Evolutionary conservation across 2,113 vertebrate genomes (phyloP).

Genomic region (Eublepharis macularius): DNA sequence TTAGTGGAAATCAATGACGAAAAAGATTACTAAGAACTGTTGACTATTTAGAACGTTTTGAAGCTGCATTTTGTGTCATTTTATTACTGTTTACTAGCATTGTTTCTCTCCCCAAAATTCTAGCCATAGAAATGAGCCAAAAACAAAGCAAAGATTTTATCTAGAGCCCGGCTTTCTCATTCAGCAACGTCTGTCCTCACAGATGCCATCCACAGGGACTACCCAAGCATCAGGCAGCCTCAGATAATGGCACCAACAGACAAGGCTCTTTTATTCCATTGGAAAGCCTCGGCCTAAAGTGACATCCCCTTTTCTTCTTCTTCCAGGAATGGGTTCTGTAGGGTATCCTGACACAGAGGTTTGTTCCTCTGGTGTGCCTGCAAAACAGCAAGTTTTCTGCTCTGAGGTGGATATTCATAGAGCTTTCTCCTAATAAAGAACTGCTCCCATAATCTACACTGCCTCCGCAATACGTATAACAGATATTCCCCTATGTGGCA

Average conservation of each 20-base stretch:
- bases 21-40: neutral
- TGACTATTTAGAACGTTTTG: neutral
- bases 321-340: conserved; percentile 53
- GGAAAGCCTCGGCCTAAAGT: conserved; percentile 25
- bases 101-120: neutral
- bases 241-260: conserved; percentile 28
- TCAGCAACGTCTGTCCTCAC: conserved; percentile 14
- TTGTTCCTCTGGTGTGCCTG: conserved; percentile 32
- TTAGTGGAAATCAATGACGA: neutral
- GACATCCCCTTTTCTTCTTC: conserved; percentile 26
- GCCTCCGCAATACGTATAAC: too few relatives aligned
- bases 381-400: conserved; percentile 5
- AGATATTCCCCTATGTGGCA: too few relatives aligned
- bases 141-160: conserved; percentile 21
- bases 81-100: neutral
- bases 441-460: too few relatives aligned
- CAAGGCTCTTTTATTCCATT: conserved; percentile 32
- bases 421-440: neutral
- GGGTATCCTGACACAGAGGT: conserved; percentile 38
- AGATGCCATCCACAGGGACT: neutral
- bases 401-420: neutral
- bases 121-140: neutral
- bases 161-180: neutral
- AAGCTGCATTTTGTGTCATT: conserved; percentile 15
- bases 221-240: neutral